Conservation (phyloP, 2,797 vertebrate genomes). For the Anguilla marmorata region DNA sequence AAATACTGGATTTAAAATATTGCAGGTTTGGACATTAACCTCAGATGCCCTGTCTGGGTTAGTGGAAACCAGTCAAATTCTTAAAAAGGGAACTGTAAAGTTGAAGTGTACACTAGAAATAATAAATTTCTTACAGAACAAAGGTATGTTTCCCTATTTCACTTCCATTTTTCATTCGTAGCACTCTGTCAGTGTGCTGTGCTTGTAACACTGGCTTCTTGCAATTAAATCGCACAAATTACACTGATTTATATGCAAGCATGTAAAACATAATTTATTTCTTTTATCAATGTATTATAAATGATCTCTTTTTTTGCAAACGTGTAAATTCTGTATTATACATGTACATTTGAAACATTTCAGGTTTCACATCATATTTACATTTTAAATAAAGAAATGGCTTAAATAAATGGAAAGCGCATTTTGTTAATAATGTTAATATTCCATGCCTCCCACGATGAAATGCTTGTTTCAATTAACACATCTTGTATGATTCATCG, state of each 20-base stretch:
- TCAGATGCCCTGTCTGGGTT: not conserved
- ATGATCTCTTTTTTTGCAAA: not conserved
- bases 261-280: not conserved
- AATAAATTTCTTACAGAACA: not conserved
- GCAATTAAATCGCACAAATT: not conserved
- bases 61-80: not conserved
- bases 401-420: not conserved
- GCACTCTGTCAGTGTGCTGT: not conserved
- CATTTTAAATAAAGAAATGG: not conserved
- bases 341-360: not conserved
- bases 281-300: too few species aligned
- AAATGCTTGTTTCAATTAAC: not conserved
- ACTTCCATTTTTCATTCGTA: slow-evolving; percentile 13
- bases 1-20: not conserved
- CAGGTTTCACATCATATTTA: not conserved
- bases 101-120: slow-evolving; percentile 14
- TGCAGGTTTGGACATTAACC: not conserved
- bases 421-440: not conserved
- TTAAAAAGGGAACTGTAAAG: not conserved
- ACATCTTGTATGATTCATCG: too few species aligned
- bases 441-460: not conserved
- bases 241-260: not conserved
- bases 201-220: not conserved
- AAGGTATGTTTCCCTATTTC: not conserved
- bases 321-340: not conserved